Base-by-base conservation (phyloP, 2,113 vertebrate species). In the Pseudorasbora parva region DNA sequence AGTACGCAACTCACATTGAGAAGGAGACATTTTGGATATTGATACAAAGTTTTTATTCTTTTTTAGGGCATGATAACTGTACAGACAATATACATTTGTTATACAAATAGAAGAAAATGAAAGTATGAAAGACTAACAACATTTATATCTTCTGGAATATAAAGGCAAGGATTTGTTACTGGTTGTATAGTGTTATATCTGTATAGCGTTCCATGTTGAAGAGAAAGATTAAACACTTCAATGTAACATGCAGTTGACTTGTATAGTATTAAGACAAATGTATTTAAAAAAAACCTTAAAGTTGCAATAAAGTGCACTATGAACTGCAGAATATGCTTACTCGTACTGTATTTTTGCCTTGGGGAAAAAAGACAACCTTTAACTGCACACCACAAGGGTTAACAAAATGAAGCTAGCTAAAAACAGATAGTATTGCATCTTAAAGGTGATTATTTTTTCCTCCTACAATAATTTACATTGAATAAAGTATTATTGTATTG, bases 61-160 rank as follows among this genome's bases (percentile, higher is more conserved):
- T 64, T 68, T 68, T 83, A 37, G 21, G 12, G 23, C 45, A 74
- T 33, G 49, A 33, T 64, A 21, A 59, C 4, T 83, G 25, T 83
- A 66, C 45, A 66, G 72, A 41, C 27, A 66, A 66, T 10, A 83
- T 64, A 37, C 60, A 23, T 75, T 41, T 77, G 82, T 83, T 68
- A 83, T 51, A 83, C 60, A 77, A 30, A 56, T 56, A 68, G 23
- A 68, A 77, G 33, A 56, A 69, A 69, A 83, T 41, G 33, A 56
- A 69, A 69, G 76, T 41, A 57, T 54, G 7, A 8, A 59, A 77
- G n/a, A 59, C 37, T 21, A 59, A 77, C 21, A 78, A 45, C n/a
- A 78, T 62, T 45, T 72, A 43, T 60, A 78, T 78, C 37, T 78
- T 78, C 37, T 78, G 37, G 8, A 17, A 78, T 78, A 45, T 60